Evolutionary conservation across 2,888 invertebrate species (phyloP).

Genomic region (Megalurothrips usitatus): DNA sequence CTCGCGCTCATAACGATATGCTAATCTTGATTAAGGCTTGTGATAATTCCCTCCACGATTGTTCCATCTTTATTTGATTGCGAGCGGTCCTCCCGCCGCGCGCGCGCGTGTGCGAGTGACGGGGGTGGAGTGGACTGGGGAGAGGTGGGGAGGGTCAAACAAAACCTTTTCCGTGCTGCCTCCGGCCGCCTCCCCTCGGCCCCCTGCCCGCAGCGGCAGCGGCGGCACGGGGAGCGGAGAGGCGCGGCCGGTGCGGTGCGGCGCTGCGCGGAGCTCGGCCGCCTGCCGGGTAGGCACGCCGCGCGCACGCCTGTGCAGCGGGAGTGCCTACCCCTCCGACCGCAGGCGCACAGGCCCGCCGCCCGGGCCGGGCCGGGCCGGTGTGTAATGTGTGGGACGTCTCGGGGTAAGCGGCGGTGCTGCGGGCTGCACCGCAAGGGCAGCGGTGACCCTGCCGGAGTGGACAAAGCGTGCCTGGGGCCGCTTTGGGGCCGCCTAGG

Average conservation of each 20-base stretch:
- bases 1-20: slow-evolving; percentile 11
- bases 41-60: slow-evolving; percentile 24
- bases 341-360: neutral
- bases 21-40: slow-evolving; percentile 26
- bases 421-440: neutral
- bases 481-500: neutral
- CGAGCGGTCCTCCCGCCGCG: neutral
- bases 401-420: too few relatives aligned
- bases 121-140: neutral
- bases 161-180: too few relatives aligned
- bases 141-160: too few relatives aligned
- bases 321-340: neutral
- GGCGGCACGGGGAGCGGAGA: too few relatives aligned
- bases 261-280: neutral
- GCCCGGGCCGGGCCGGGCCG: neutral
- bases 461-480: neutral
- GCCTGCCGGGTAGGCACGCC: neutral
- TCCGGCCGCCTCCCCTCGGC: too few relatives aligned
- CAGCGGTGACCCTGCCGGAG: neutral
- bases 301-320: neutral
- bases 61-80: slow-evolving; percentile 26
- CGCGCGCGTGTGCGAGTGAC: neutral
- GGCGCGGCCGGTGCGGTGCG: neutral
- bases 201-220: too few relatives aligned
- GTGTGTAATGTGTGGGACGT: neutral